Evolutionary conservation across 1,140 invertebrate species (phyloP), one percentile per base, ranked within the genome.

Genomic region (Paraescarpia echinospica): DNA sequence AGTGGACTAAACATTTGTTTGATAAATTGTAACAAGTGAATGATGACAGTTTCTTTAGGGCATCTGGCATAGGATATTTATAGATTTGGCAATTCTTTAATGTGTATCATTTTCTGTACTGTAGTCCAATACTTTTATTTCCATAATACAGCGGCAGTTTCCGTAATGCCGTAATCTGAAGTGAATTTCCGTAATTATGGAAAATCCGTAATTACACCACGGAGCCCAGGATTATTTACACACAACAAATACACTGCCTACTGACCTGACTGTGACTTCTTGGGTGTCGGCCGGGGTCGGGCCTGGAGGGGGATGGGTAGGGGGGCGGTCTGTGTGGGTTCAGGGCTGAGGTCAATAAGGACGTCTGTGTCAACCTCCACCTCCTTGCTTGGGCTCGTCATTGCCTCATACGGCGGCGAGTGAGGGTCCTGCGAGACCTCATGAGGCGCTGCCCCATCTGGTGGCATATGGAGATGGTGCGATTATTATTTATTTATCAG

Each of bases 281-380:
- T 93, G 27, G 93, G 93, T 4, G 93, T 93, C 12, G 93, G 93
- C 90, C 93, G 92, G 34, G 93, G 93, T 48, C 93, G 92, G n/a
- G 89, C 93, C 35, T 93, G 93, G 31, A 93, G 89, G 31, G 93
- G 31, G n/a, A 59, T 34, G 31, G 35, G 89, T 33, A 48, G 34
- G 35, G 88, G 34, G 14, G 92, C 33, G 91, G 92, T 90, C 31
- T 34, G 89, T 90, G 18, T 18, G 34, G 33, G 89, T 18, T 35
- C 89, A n/a, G 89, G 33, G 14, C 33, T 34, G 34, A 34, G 34
- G 5, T 90, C 89, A 34, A 90, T 90, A 12, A 90, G 34, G 33
- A 34, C 89, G 27, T 77, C 59, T 0, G 59, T 77, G 59, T 77
- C 59, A 18, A 77, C 59, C 59, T 77, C 59, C 2, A 18, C 59